Evolutionary conservation across 2,888 invertebrate species (phyloP).

Genomic region (Chrysolina oricalcia): DNA sequence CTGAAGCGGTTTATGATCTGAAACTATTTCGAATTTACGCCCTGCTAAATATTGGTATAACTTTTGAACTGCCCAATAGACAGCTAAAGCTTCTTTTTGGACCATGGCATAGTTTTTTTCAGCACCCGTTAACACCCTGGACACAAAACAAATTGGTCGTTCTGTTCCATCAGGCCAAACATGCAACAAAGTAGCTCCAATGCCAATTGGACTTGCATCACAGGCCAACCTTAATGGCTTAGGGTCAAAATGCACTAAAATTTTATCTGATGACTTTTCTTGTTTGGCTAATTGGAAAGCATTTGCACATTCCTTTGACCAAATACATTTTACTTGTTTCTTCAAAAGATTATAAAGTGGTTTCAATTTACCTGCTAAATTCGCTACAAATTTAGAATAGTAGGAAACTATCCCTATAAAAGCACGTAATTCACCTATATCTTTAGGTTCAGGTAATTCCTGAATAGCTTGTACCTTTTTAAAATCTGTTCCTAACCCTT

Average conservation of each 20-base stretch:
- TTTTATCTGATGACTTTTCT: conserved; percentile 45
- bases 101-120: conserved; percentile 44
- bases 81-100: background rate
- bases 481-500: conserved; percentile 26
- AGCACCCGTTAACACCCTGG: conserved; percentile 34
- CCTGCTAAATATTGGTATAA: background rate
- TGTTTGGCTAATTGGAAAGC: conserved; percentile 57
- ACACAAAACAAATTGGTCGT: conserved; percentile 49
- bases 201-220: conserved; percentile 20
- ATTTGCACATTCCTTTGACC: conserved; percentile 59
- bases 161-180: conserved; percentile 35
- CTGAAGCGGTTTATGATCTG: background rate
- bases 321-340: conserved; percentile 52
- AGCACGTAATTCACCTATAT: background rate
- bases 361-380: conserved; percentile 56
- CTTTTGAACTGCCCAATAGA: background rate
- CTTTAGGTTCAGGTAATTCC: conserved; percentile 4
- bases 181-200: background rate
- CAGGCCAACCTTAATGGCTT: conserved; percentile 35
- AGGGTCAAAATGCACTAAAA: conserved; percentile 37
- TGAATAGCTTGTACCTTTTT: conserved; percentile 40
- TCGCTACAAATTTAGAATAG: conserved; percentile 65
- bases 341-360: conserved; percentile 58
- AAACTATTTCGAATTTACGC: background rate
- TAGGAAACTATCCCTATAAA: conserved; percentile 65